A percentile compares a stretch with the other conserved stretches of the same genome.
Conservation (phyloP, 1,140 invertebrate genomes). For the Eupeodes corollae region DNA sequence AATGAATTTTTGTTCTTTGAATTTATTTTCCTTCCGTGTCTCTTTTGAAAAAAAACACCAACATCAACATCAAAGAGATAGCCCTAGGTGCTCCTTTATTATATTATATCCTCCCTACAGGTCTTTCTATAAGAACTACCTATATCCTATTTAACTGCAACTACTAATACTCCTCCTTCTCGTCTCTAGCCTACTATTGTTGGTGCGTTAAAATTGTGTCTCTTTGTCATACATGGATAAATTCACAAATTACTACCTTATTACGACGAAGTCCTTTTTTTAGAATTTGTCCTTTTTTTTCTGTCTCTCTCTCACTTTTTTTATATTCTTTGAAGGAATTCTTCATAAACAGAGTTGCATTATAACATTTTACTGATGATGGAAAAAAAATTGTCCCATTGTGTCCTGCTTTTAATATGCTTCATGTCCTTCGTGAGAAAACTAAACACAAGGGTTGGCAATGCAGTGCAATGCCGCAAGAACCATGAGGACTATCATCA, state of each 20-base stretch:
- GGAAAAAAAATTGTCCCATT: neutral
- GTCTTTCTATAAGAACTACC: neutral
- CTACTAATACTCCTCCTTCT: too few species aligned
- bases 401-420: neutral
- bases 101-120: neutral
- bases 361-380: neutral
- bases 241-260: neutral
- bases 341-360: too few species aligned
- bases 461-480: too few species aligned
- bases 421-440: too few species aligned
- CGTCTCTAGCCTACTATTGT: neutral
- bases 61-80: neutral
- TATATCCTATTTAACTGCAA: neutral
- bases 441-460: too few species aligned
- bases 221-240: constrained; percentile 1
- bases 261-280: neutral
- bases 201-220: neutral
- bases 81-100: too few species aligned
- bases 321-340: too few species aligned
- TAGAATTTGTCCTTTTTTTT: neutral
- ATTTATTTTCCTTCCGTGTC: neutral
- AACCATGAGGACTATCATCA: too few species aligned
- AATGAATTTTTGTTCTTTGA: neutral
- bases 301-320: neutral
- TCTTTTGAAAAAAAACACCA: too few species aligned